Evolutionary conservation across 1,140 invertebrate species (phyloP), one percentile per base, ranked within the genome.

Genomic region (Cotesia chilonis): DNA sequence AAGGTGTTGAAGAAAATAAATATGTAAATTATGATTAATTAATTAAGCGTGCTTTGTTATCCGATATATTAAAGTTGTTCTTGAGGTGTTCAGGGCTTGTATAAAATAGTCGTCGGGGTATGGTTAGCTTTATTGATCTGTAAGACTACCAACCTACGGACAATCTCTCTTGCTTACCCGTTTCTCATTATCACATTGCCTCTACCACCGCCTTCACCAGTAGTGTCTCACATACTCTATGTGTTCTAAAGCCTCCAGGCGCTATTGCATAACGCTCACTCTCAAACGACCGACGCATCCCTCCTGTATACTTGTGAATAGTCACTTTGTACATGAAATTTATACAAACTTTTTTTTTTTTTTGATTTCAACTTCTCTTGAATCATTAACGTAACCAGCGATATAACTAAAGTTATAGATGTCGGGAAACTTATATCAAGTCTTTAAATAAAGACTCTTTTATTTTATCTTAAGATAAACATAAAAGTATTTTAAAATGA

Each of bases 111-210:
- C 67, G 60, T 73, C 66, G 79, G 81, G 84, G 81, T 28, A 28
- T 85, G 85, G 85, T 86, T 87, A 86, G 85, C 85, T 86, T 86
- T 87, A 87, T 87, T 87, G 86, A 87, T 86, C 86, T 86, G 86
- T 85, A 87, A 87, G 85, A 86, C 85, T 87, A 80, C 83, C 83
- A 84, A 83, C 80, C 80, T 84, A 82, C 81, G 80, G 77, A 83
- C 81, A 81, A 70, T 78, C 78, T 77, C 78, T 78, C 75, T 52
- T 71, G 55, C 52, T 66, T 64, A 61, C 64, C 63, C 71, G 68
- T 67, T 69, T 72, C 52, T 63, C 63, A 63, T 51, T 77, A 77
- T 80, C 78, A 76, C 65, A 73, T 76, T 74, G 77, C 77, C 81
- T 77, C 78, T 64, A 57, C 41, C 68, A 57, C 41, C 71, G 75